phyloP scores from a whole-genome alignment of 2,888 invertebrate species.

The Hoplodrina ambigua region DNA sequence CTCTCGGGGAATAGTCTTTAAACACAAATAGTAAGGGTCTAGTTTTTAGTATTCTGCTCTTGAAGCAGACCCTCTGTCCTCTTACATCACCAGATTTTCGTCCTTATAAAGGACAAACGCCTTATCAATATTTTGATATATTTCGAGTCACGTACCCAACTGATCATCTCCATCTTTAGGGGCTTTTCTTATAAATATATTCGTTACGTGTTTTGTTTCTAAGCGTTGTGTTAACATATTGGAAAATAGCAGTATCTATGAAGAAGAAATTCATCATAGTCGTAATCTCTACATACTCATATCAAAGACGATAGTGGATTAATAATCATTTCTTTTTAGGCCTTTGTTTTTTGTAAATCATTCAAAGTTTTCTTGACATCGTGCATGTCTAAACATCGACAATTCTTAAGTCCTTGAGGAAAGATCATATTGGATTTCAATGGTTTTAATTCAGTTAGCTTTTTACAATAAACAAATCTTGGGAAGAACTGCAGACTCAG shows the following conservation, averaged over 20 bases:
- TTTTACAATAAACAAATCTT: too few relatives aligned
- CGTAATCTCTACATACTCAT: neutral
- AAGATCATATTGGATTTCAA: too few relatives aligned
- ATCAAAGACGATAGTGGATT: neutral
- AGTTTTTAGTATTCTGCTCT: slow-evolving; percentile 27
- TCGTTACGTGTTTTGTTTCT: slow-evolving; percentile 46
- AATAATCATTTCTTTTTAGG: neutral
- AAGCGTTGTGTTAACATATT: slow-evolving; percentile 8
- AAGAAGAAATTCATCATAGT: neutral
- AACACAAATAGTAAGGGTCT: neutral
- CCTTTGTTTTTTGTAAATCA: neutral
- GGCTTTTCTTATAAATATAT: slow-evolving; percentile 42
- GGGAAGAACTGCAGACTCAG: too few relatives aligned
- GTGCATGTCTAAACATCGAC: too few relatives aligned
- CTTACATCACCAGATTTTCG: slow-evolving; percentile 24
- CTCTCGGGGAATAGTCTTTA: neutral
- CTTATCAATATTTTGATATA: slow-evolving; percentile 33
- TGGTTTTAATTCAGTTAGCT: too few relatives aligned
- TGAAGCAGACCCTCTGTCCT: slow-evolving; percentile 1
- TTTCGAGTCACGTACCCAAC: slow-evolving; percentile 55
- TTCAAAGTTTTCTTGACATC: neutral
- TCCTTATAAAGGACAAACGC: slow-evolving; percentile 24
- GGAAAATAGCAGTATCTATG: slow-evolving; percentile 16
- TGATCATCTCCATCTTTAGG: slow-evolving; percentile 51
- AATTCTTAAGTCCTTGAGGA: neutral